Evolutionary conservation across 1,140 invertebrate genomes (phyloP).

Genomic region (Antheraea mylitta): DNA sequence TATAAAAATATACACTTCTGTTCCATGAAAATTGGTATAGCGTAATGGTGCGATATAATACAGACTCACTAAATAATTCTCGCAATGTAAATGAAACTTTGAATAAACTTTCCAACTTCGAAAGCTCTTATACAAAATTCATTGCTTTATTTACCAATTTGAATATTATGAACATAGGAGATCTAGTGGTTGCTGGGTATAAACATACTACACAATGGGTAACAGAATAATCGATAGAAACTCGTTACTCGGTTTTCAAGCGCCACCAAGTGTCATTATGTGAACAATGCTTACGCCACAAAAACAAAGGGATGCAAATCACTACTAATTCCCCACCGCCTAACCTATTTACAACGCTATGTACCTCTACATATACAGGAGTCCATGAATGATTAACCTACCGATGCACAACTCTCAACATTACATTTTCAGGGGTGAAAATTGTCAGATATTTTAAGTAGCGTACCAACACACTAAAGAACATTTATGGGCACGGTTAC

Average conservation of each 20-base stretch:
- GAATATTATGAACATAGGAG: background rate
- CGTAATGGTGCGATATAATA: background rate
- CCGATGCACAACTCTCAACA: background rate
- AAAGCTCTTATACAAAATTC: background rate
- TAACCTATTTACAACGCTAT: background rate
- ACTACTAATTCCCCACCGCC: no score
- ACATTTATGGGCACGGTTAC: no score
- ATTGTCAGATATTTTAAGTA: background rate
- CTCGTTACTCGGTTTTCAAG: background rate
- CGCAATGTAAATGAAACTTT: background rate
- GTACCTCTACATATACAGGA: no score
- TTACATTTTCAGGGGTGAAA: background rate
- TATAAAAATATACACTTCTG: no score
- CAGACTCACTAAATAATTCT: background rate
- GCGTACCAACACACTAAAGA: no score
- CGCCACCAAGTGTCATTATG: background rate
- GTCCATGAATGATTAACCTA: background rate
- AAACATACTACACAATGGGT: background rate
- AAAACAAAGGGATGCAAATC: conserved; percentile 2
- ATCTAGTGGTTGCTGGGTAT: background rate
- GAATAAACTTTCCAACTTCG: background rate
- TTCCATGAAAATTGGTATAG: no score
- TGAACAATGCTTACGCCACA: background rate
- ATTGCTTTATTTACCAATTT: background rate
- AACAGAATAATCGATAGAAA: background rate